Base-by-base conservation (phyloP, 2,113 vertebrate species). In the Gnathonemus echidnorhynchus region DNA sequence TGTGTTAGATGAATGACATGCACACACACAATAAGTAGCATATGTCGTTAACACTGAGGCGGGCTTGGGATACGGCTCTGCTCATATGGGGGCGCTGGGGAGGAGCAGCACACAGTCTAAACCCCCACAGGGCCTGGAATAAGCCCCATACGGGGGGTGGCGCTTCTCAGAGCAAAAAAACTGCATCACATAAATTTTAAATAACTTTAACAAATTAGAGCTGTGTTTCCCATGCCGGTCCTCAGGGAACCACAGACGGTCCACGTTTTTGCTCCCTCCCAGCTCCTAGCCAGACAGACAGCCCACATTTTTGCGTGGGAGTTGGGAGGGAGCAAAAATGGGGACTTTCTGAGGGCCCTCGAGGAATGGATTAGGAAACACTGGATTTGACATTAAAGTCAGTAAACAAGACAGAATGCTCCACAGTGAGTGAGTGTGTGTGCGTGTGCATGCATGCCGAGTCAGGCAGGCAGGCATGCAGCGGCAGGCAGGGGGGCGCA, bases 1-100 rank as follows among this genome's bases (percentile, higher is more conserved):
- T 94, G 94, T 92, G 95, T 96, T 96, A 95, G 94, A 95, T 92
- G 93, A 94, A 91, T 92, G 66, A 91, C 96, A 95, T 96, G 96
- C 96, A 92, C 70, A 93, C 85, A 91, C 87, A 90, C 66, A 89
- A 39, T 90, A 53, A 89, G 91, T 45, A 92, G 46, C 9, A 58
- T 56, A 92, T 66, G 7, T 86, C 84, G 52, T 56, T n/a, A 45
- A 87, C 84, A 52, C 70, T 21, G 56, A 53, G 86, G 31, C 4
- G 3, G 3, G 13, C 70, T 13, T 17, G 70, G 70, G 70, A 39
- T 52, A 87, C 4, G 11, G 10, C 86, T 87, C 2, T 49, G 50
- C 49, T 53, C n/a, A 87, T 11, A 87, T 0, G 0, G 8, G n/a
- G 24, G 3, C 3, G 1, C n/a, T 50, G 48, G 1, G 85, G 0